Evolutionary conservation across 2,888 invertebrate genomes (phyloP).

Genomic region (Coremacera marginata): DNA sequence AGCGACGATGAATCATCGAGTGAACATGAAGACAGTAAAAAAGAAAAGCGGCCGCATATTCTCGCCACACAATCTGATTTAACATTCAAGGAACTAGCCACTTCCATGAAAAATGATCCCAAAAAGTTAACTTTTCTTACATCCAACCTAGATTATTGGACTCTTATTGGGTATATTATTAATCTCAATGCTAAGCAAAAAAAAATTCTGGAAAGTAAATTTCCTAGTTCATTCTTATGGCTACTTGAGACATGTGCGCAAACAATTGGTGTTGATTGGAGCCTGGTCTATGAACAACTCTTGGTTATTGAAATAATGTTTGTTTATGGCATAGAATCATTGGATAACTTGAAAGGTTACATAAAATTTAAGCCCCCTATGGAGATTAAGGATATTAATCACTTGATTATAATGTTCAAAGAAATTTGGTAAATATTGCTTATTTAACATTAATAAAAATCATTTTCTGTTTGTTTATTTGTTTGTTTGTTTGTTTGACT

Average conservation of each 20-base stretch:
- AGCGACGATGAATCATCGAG: constrained; percentile 46
- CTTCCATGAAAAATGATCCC: neutral
- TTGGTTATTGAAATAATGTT: constrained; percentile 64
- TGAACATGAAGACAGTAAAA: constrained; percentile 14
- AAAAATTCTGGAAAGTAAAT: constrained; percentile 53
- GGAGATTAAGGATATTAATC: constrained; percentile 57
- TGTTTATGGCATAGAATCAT: constrained; percentile 59
- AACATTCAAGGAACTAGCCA: neutral
- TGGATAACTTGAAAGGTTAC: constrained; percentile 53
- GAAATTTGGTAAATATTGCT: constrained; percentile 57
- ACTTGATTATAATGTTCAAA: constrained; percentile 51
- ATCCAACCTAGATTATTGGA: constrained; percentile 67
- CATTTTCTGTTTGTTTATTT: no score
- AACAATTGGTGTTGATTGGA: constrained; percentile 59
- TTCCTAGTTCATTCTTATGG: constrained; percentile 66
- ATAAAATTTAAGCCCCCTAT: constrained; percentile 51
- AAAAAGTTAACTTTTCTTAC: constrained; percentile 50
- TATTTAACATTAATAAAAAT: neutral
- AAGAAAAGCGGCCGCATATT: neutral
- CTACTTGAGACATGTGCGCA: constrained; percentile 65
- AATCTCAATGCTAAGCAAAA: constrained; percentile 50
- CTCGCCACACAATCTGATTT: neutral
- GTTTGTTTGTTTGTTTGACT: no score
- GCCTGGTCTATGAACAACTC: constrained; percentile 62
- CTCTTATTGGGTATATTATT: constrained; percentile 55